Evolutionary conservation across 2,888 invertebrate species (phyloP).

Genomic region (Nycteola revayana): DNA sequence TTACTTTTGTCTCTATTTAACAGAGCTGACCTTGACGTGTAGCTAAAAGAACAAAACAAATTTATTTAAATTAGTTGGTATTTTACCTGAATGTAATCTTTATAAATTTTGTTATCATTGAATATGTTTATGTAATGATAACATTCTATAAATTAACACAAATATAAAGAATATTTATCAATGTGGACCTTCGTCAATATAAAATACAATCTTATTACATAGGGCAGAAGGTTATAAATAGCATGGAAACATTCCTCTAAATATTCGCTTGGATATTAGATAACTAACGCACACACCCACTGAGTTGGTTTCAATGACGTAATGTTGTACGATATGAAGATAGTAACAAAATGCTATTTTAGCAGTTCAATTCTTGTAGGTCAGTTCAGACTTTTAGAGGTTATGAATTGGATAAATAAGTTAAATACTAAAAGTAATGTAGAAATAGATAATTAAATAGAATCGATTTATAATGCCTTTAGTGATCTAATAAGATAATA

Average conservation of each 20-base stretch:
- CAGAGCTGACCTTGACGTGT: too few species aligned
- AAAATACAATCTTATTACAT: constrained; percentile 4
- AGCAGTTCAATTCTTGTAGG: constrained; percentile 17
- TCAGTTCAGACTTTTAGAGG: constrained; percentile 30
- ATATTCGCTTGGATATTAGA: constrained; percentile 19
- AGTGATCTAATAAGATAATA: too few species aligned
- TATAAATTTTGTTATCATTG: too few species aligned
- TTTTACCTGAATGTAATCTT: too few species aligned
- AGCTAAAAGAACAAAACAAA: too few species aligned
- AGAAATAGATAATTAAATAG: not conserved
- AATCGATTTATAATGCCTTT: too few species aligned
- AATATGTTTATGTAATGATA: too few species aligned
- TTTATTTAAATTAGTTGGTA: too few species aligned
- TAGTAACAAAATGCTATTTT: constrained; percentile 23
- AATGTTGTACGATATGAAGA: constrained; percentile 25
- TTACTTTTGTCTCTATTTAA: too few species aligned
- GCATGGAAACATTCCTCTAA: constrained; percentile 3
- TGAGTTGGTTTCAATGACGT: constrained; percentile 19
- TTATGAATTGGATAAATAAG: constrained; percentile 13
- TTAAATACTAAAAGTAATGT: not conserved
- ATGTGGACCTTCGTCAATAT: too few species aligned
- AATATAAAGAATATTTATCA: constrained; percentile 15
- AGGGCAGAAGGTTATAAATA: constrained; percentile 12
- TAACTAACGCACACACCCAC: constrained; percentile 16
- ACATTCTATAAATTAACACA: constrained; percentile 14